A percentile compares a stretch with the other conserved stretches of the same genome.
phyloP scores from a whole-genome alignment of 2,888 invertebrate species.

The Linyphia triangularis region DNA sequence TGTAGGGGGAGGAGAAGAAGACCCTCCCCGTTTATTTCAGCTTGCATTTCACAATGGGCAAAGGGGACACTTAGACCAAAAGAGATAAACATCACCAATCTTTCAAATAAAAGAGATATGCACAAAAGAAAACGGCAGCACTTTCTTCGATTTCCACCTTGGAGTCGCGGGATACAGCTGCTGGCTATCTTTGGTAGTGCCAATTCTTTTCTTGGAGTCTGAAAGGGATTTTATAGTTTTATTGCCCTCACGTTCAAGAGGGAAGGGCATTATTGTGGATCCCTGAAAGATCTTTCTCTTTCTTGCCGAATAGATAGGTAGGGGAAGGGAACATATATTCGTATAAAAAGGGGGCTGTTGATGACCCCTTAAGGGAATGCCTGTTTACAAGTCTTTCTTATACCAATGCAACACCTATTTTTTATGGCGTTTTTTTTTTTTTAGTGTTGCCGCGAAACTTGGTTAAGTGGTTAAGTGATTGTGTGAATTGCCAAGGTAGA shows the following conservation, averaged over 20 bases:
- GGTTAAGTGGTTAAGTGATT: too few species aligned
- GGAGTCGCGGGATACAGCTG: too few species aligned
- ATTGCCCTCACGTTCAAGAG: not conserved
- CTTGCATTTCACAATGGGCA: too few species aligned
- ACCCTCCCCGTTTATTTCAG: too few species aligned
- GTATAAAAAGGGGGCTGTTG: not conserved
- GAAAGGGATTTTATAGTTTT: not conserved
- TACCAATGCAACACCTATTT: too few species aligned
- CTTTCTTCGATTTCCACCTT: too few species aligned
- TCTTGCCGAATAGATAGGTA: not conserved
- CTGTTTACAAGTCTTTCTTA: not conserved
- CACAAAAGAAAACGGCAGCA: too few species aligned
- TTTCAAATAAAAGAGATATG: not conserved
- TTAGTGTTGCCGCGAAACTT: too few species aligned
- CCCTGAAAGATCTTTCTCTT: not conserved
- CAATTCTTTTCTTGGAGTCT: not conserved
- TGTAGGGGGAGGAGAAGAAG: too few species aligned
- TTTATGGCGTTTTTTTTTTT: too few species aligned
- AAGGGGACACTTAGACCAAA: constrained; percentile 3
- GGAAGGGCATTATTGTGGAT: not conserved
- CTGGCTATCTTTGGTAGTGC: too few species aligned
- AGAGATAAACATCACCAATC: not conserved
- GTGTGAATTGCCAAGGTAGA: too few species aligned
- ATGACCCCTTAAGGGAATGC: not conserved
- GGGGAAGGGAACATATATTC: not conserved